A percentile compares a stretch with the other conserved stretches of the same genome.
Evolutionary conservation across 1,140 invertebrate genomes (phyloP).

Genomic region (Formica selysi): DNA sequence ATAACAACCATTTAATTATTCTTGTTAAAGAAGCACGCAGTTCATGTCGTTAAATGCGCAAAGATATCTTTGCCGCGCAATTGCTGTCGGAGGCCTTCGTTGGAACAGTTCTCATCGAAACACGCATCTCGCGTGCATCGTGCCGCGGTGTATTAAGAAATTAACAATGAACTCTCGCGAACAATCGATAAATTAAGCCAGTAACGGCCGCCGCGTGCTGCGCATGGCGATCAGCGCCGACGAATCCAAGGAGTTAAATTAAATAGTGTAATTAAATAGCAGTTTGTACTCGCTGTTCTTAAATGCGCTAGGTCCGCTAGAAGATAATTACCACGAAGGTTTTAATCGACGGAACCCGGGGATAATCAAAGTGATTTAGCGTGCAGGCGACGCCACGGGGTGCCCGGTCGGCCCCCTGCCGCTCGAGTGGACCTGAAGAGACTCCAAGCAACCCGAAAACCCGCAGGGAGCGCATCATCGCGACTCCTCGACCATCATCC

Average conservation of each 20-base stretch:
- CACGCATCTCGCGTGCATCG: conserved; percentile 1
- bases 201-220: conserved; percentile 13
- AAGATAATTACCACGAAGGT: conserved; percentile 74
- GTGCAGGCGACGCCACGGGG: conserved; percentile 74
- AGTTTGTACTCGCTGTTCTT: conserved; percentile 40
- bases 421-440: conserved; percentile 58
- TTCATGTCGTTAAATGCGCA: conserved; percentile 9
- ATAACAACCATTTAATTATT: conserved; percentile 21
- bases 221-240: background rate
- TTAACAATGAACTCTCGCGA: conserved; percentile 43
- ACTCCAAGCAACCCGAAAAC: conserved; percentile 50
- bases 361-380: conserved; percentile 80
- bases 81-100: background rate
- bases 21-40: background rate
- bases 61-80: conserved; percentile 16
- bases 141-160: conserved; percentile 48
- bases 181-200: conserved; percentile 54
- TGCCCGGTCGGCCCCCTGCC: conserved; percentile 67
- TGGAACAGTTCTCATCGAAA: background rate
- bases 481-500: conserved; percentile 24
- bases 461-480: conserved; percentile 26
- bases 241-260: conserved; percentile 48
- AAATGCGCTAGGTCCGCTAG: conserved; percentile 37
- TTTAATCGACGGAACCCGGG: conserved; percentile 69
- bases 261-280: conserved; percentile 69